Conservation (phyloP, 2,797 vertebrate species). For the Choloepus didactylus region DNA sequence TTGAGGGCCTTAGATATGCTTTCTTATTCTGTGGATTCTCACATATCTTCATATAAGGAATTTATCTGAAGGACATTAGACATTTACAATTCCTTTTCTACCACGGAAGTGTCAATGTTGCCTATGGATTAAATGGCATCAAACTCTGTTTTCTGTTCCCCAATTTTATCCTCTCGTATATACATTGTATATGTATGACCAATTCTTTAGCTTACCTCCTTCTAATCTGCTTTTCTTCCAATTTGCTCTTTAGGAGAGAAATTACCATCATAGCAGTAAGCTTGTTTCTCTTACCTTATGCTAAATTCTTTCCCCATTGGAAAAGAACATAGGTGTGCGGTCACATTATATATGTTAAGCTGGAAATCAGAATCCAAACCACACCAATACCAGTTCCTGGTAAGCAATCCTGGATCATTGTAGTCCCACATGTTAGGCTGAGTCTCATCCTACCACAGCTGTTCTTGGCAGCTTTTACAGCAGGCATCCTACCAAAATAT, state of each 20-base stretch:
- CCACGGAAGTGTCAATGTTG: neutral
- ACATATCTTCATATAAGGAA: neutral
- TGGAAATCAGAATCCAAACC: neutral
- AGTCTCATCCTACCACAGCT: neutral
- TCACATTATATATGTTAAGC: neutral
- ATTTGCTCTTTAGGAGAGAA: neutral
- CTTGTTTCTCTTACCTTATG: neutral
- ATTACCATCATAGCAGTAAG: neutral
- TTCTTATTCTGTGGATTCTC: neutral
- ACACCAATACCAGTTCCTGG: neutral
- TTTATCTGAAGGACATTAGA: slow-evolving; percentile 9
- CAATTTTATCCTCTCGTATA: neutral
- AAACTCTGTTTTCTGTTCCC: slow-evolving; percentile 17
- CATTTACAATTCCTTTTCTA: slow-evolving; percentile 19
- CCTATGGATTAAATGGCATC: neutral
- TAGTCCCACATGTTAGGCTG: neutral
- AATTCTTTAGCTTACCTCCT: neutral
- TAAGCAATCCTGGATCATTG: neutral
- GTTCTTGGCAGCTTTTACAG: neutral
- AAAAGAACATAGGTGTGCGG: neutral
- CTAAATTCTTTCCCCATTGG: neutral
- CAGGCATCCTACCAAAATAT: slow-evolving; percentile 40
- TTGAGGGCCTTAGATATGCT: neutral
- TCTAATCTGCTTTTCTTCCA: slow-evolving; percentile 39
- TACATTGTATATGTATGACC: neutral